Evolutionary conservation across 2,113 vertebrate genomes (phyloP).

Genomic region (Emberiza fucata): DNA sequence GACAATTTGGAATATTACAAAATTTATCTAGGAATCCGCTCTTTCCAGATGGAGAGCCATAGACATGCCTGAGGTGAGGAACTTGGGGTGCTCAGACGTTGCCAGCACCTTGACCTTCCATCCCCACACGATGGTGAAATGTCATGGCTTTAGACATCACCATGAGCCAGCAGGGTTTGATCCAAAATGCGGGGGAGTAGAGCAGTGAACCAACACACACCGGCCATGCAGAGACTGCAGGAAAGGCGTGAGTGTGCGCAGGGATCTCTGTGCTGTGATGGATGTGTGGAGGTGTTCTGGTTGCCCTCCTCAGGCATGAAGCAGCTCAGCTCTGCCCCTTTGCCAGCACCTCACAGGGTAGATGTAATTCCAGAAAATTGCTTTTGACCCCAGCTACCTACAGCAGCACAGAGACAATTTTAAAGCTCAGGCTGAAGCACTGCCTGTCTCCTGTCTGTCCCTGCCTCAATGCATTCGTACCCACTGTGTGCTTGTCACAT

Average conservation of each 20-base stretch:
- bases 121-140: background rate
- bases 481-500: background rate
- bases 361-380: background rate
- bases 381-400: background rate
- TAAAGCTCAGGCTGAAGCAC: background rate
- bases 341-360: background rate
- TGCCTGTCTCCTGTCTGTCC: background rate
- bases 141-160: background rate
- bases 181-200: background rate
- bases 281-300: background rate
- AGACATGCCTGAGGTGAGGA: background rate
- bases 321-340: background rate
- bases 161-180: background rate
- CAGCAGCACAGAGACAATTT: background rate
- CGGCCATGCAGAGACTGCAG: background rate
- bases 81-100: rapidly evolving
- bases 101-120: background rate
- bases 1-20: background rate
- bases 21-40: background rate
- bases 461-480: rapidly evolving
- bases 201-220: background rate
- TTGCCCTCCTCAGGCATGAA: background rate
- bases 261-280: background rate
- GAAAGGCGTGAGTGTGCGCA: background rate
- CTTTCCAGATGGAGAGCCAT: background rate